Evolutionary conservation across 2,888 invertebrate genomes (phyloP), one percentile per base, ranked within the genome.

Genomic region (Lithosia quadra): DNA sequence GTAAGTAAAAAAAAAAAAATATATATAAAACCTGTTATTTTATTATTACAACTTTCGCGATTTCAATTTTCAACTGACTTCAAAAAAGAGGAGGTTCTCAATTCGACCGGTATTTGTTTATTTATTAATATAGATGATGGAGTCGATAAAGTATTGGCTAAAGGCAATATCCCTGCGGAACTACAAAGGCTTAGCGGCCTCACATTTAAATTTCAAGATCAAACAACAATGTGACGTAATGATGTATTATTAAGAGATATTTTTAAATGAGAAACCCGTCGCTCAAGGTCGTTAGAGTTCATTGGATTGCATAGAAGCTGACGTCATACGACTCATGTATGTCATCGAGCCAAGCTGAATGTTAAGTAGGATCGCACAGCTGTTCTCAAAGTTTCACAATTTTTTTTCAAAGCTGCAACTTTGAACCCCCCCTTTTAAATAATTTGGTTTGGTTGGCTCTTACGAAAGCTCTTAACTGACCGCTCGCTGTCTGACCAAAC

Each of bases 211-310:
- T 59, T 61, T 39, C 15, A 34, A 39, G 36, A 36, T 21, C 10
- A 36, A 22, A 61, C 22, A 43, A 34, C 22, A 61, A 43, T 21
- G 61, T 43, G 43, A 61, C 18, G 43, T 61, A 61, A 39, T 61
- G 22, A 43, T 24, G 18, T 24, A 49, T n/a, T 33, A 58, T 28
- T 18, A 15, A 39, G 28, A 65, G 58, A 65, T 15, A 58, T 60
- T 36, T 65, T 59, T 36, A 33, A 56, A 67, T 15, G 55, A 67
- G 67, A 67, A 39, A 67, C 63, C 22, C 57, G 62, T 67, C 43
- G 33, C 58, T 10, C 63, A 68, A 63, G 68, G 68, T 68, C 68
- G 68, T 8, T 58, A 24, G 49, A 59, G 68, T 63, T 68, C 59
- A 59, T 59, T 36, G 58, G 21, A 61, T 58, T 67, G 67, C 63